Percentiles rank a stretch among this genome's conserved stretches.
Conservation (phyloP, 37 sponge, comb jelly and placozoan species). For the Axinella damicornis region DNA sequence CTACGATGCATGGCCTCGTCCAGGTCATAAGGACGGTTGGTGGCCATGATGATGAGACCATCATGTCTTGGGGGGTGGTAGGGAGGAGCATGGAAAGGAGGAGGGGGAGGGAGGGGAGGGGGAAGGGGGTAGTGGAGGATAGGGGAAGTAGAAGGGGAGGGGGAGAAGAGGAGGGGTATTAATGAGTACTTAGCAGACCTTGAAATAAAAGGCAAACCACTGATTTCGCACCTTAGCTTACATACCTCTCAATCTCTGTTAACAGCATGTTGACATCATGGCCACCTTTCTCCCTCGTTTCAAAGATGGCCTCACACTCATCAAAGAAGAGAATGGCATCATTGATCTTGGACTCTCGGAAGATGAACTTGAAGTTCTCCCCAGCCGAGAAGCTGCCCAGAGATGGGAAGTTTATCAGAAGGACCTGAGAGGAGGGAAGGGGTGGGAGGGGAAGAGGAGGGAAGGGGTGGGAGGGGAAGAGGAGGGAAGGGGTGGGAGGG, state of each 20-base stretch:
- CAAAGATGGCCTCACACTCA: conserved; percentile 93
- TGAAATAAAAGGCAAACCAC: too few relatives aligned
- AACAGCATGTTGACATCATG: conserved; percentile 84
- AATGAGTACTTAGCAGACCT: too few relatives aligned
- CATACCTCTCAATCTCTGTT: conserved; percentile 86
- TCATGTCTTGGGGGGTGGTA: conserved; percentile 61
- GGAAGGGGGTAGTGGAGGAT: background rate
- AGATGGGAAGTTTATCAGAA: conserved; percentile 90
- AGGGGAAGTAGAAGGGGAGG: background rate
- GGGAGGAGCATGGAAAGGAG: too few relatives aligned
- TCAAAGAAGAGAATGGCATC: conserved; percentile 94
- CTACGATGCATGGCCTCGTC: conserved; percentile 91
- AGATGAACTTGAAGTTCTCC: conserved; percentile 93
- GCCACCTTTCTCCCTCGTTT: conserved; percentile 81
- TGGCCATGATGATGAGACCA: conserved; percentile 90
- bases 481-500: conserved; percentile 1
- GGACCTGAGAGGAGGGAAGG: conserved; percentile 42
- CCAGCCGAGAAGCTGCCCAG: conserved; percentile 84
- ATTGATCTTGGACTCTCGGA: conserved; percentile 91
- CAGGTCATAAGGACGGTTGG: conserved; percentile 88
- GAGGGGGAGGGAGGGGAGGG: background rate
- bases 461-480: background rate
- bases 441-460: background rate
- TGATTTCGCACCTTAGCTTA: too few relatives aligned
- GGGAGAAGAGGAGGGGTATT: background rate